Percentiles rank a stretch among this genome's conserved stretches.
Conservation (phyloP, 2,888 invertebrate species). For the Andrena fulva region DNA sequence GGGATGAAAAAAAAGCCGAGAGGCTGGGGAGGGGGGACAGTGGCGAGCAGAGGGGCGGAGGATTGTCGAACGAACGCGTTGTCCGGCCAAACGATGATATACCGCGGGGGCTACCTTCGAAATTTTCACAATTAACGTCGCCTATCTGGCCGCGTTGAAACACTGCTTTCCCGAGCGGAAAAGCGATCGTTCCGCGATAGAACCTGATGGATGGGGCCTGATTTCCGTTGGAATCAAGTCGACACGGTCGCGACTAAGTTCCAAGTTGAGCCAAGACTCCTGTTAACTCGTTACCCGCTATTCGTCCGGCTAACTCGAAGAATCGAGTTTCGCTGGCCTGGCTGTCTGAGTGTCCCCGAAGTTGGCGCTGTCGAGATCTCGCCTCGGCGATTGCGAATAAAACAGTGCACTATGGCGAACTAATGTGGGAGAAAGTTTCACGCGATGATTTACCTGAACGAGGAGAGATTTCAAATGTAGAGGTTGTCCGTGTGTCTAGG, state of each 20-base stretch:
- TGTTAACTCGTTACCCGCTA: slow-evolving; percentile 42
- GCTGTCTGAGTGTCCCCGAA: slow-evolving; percentile 13
- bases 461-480: neutral
- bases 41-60: slow-evolving; percentile 7
- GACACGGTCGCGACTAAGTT: slow-evolving; percentile 24
- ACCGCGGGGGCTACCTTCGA: slow-evolving; percentile 51
- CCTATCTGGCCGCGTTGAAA: slow-evolving; percentile 40
- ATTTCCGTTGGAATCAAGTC: slow-evolving; percentile 36
- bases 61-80: slow-evolving; percentile 46
- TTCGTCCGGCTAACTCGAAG: slow-evolving; percentile 36
- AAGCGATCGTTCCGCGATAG: neutral
- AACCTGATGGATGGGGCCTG: slow-evolving; percentile 16
- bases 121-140: slow-evolving; percentile 66
- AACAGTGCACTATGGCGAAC: slow-evolving; percentile 1
- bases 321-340: slow-evolving; percentile 23
- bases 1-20: slow-evolving; percentile 46
- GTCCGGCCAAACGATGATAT: slow-evolving; percentile 64
- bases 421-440: neutral
- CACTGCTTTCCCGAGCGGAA: slow-evolving; percentile 31
- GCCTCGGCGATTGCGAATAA: slow-evolving; percentile 24
- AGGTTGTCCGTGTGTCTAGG: neutral
- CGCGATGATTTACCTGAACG: neutral
- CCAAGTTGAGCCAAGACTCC: neutral
- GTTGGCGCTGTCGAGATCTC: neutral
- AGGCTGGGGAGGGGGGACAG: neutral